Conservation (phyloP, 2,113 vertebrate species). For the Hypanus sabinus region DNA sequence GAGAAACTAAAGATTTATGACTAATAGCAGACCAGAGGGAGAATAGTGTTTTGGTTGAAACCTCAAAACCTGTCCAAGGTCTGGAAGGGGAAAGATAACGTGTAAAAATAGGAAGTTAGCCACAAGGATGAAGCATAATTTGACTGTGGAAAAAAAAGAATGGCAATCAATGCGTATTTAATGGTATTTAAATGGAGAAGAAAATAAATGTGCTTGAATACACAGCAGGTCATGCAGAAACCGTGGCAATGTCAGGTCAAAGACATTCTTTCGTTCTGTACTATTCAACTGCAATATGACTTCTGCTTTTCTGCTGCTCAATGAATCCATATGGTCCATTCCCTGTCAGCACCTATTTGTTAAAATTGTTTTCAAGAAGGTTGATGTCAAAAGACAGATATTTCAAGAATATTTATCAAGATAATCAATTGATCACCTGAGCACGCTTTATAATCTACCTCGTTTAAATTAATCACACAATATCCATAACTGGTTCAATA, state of each 20-base stretch:
- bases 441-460: background rate
- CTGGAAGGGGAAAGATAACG: background rate
- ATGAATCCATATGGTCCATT: background rate
- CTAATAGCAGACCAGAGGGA: background rate
- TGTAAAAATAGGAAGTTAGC: background rate
- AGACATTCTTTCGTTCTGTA: too few species aligned
- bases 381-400: background rate
- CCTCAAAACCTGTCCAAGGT: background rate
- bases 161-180: background rate
- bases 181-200: background rate
- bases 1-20: background rate
- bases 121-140: background rate
- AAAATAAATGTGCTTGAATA: too few species aligned
- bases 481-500: background rate
- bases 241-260: too few species aligned
- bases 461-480: background rate
- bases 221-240: too few species aligned
- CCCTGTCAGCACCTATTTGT: background rate
- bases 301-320: background rate
- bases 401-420: background rate
- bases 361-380: background rate
- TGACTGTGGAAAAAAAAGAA: background rate
- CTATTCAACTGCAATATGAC: background rate
- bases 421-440: background rate
- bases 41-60: background rate